Evolutionary conservation across 2,888 invertebrate genomes (phyloP), one percentile per base, ranked within the genome.

Genomic region (Morpho helenor): DNA sequence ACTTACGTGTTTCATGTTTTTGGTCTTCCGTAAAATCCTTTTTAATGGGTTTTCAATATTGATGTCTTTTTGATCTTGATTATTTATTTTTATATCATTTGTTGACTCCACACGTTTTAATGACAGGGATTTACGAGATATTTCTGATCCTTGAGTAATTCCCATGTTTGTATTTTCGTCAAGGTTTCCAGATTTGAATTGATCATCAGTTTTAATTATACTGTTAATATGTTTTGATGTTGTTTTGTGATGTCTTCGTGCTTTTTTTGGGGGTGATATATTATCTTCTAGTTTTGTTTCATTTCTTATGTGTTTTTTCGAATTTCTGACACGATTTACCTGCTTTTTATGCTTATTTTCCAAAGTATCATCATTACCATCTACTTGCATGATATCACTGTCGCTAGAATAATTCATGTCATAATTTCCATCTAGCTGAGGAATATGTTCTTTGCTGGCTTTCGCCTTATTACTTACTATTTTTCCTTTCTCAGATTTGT

Each of bases 381-480:
- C 84, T 51, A 86, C 44, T 69, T 84, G 83, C 68, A 79, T 72
- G 31, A 87, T 65, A 23, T 78, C 73, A 67, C 65, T 69, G 53
- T 68, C 67, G 67, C 66, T 70, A 51, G 57, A 66, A 4, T 52
- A 70, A 43, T 52, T 62, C 55, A 66, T 63, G 75, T 92, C 91
- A 72, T 87, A 79, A 62, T 77, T 84, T 4, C 93, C 93, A 82
- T 93, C 93, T 49, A 93, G 68, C 70, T 93, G 93, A 0, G 91
- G 76, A 64, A 93, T 85, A 82, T 50, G 52, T 49, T 67, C 62
- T 61, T 68, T 73, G 58, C 72, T 71, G 22, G 63, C 46, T 66
- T 75, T 76, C 45, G 62, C 67, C 45, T 59, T 50, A 46, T 49
- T 59, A 62, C 68, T 71, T 45, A 70, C 67, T 23, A 61, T 45